A percentile compares a stretch with the other conserved stretches of the same genome.
Evolutionary conservation across 1,140 invertebrate species (phyloP).

Genomic region (Eupeodes corollae): DNA sequence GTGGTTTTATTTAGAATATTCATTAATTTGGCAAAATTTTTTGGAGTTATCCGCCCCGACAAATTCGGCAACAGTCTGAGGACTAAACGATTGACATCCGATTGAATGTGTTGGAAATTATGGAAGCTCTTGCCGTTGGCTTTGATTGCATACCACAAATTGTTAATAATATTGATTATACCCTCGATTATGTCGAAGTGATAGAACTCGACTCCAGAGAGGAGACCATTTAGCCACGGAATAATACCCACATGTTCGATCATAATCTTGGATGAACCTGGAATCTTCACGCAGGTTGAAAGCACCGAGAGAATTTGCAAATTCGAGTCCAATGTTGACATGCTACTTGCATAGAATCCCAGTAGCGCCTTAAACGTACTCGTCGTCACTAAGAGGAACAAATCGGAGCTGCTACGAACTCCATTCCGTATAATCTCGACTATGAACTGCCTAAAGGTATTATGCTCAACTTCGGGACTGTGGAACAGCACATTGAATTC

Average conservation of each 20-base stretch:
- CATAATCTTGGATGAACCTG: conserved; percentile 47
- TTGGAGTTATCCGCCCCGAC: conserved; percentile 20
- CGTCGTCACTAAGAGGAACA: conserved; percentile 45
- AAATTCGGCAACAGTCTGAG: conserved; percentile 19
- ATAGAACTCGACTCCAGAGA: conserved; percentile 27
- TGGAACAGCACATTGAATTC: conserved; percentile 60
- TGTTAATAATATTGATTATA: conserved; percentile 30
- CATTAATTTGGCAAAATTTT: conserved; percentile 18
- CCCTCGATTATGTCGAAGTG: conserved; percentile 35
- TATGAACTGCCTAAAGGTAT: conserved; percentile 50
- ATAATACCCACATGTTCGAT: conserved; percentile 49
- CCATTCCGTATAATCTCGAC: conserved; percentile 52
- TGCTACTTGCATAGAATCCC: conserved; percentile 39
- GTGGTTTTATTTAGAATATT: conserved; percentile 28
- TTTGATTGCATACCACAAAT: conserved; percentile 29
- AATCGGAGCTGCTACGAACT: conserved; percentile 44
- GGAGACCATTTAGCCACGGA: conserved; percentile 43
- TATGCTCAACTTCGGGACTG: conserved; percentile 48
- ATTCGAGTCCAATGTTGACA: conserved; percentile 40
- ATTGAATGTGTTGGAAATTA: conserved; percentile 17
- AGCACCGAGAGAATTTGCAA: conserved; percentile 51
- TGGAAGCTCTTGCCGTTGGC: conserved; percentile 16
- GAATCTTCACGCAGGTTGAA: conserved; percentile 45
- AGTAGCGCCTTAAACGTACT: conserved; percentile 49
- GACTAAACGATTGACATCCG: conserved; percentile 18